Percentiles rank a stretch among this genome's conserved stretches.
Conservation (phyloP, 2,888 invertebrate species). For the Scaptomyza cyrtandrae region DNA sequence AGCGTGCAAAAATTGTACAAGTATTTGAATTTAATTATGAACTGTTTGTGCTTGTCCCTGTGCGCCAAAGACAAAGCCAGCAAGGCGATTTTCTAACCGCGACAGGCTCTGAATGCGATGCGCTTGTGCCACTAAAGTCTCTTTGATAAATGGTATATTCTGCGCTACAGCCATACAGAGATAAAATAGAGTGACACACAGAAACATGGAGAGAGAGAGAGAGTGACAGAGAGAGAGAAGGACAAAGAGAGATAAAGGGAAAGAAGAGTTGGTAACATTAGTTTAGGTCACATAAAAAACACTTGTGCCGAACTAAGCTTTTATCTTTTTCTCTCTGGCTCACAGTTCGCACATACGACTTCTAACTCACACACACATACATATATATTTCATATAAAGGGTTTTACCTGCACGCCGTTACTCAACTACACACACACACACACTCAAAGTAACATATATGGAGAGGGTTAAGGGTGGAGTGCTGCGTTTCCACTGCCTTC, state of each 20-base stretch:
- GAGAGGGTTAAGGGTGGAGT: conserved; percentile 40
- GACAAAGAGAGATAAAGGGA: conserved; percentile 6
- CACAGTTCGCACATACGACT: conserved; percentile 12
- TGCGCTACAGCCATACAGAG: conserved; percentile 15
- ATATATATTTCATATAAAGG: conserved; percentile 46
- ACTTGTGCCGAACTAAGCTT: conserved; percentile 65
- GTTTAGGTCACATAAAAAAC: conserved; percentile 61
- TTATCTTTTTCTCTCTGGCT: conserved; percentile 47
- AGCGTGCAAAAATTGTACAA: conserved; percentile 72
- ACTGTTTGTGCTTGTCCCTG: conserved; percentile 47
- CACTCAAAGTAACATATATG: conserved; percentile 6
- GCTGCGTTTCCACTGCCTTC: background rate
- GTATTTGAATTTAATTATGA: conserved; percentile 79
- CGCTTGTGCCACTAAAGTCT: conserved; percentile 59
- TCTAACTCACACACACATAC: conserved; percentile 6
- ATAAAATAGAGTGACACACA: conserved; percentile 1
- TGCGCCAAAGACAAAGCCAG: conserved; percentile 55
- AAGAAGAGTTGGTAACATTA: conserved; percentile 39
- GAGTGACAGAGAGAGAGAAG: conserved; percentile 1
- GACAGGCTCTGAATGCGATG: conserved; percentile 36
- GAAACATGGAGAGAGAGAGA: conserved; percentile 1
- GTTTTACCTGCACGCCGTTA: conserved; percentile 66
- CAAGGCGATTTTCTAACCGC: conserved; percentile 19
- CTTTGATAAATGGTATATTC: conserved; percentile 66
- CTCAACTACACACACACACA: conserved; percentile 30